A percentile compares a stretch with the other conserved stretches of the same genome.
Conservation (phyloP, 2,113 vertebrate genomes). For the Ovis aries region ARS-UI_Ramb_v3.0 NC_056054.1:161608001-161608500, state of each 20-base stretch:
- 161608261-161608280: neutral
- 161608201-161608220: neutral
- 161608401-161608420: neutral
- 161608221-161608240: neutral
- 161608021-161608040: neutral
- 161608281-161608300: neutral
- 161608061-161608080: neutral
- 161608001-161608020: neutral
- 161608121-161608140: neutral
- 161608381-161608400: neutral
- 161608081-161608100: neutral
- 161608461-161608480: neutral
- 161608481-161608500: neutral
- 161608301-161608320: neutral
- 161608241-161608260: neutral
- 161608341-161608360: neutral
- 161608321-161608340: neutral
- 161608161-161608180: neutral
- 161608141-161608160: neutral
- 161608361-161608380: neutral
- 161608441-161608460: neutral
- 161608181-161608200: neutral
- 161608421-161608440: neutral
- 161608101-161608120: neutral
- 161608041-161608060: neutral